These are phyloP conservation scores for Dryadula phaetusa DNA, from an alignment of 2,888 invertebrate genomes.

Conservation along the genomic window DNA sequence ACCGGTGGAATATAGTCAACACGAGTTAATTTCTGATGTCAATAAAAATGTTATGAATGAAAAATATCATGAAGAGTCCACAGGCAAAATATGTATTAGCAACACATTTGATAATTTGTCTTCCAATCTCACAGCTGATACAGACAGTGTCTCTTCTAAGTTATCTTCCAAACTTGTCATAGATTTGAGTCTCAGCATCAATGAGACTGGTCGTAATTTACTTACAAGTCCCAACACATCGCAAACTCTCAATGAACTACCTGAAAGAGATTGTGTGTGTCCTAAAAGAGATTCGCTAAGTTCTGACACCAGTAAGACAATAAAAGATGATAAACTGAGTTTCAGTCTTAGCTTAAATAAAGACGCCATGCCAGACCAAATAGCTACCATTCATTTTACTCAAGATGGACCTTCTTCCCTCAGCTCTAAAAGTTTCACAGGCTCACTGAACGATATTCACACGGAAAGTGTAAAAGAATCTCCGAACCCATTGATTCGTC, in stretches of 20 bases:
- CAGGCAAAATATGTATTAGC: conserved; percentile 35
- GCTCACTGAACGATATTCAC: conserved; percentile 76
- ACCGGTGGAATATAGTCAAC: conserved; percentile 47
- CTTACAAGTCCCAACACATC: conserved; percentile 47
- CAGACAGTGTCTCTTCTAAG: conserved; percentile 45
- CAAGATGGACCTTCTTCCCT: conserved; percentile 65
- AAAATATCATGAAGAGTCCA: conserved; percentile 41
- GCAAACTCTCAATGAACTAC: conserved; percentile 57
- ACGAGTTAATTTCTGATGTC: neutral
- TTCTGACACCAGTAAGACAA: conserved; percentile 48
- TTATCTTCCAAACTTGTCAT: conserved; percentile 61
- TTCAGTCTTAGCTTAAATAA: conserved; percentile 54
- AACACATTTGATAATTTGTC: conserved; percentile 46
- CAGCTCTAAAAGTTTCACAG: conserved; percentile 72
- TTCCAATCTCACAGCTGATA: conserved; percentile 51
- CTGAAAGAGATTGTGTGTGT: conserved; percentile 69
- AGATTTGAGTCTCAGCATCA: conserved; percentile 66
- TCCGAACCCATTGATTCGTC: conserved; percentile 82
- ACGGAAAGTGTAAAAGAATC: conserved; percentile 62
- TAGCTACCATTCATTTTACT: conserved; percentile 50
- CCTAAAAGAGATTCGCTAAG: conserved; percentile 25
- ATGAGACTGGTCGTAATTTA: conserved; percentile 54
- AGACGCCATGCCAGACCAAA: conserved; percentile 51
- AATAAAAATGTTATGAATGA: conserved; percentile 48
- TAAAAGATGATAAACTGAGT: conserved; percentile 49